phyloP scores from a whole-genome alignment of 2,888 invertebrate species.

The Rhingia rostrata region DNA sequence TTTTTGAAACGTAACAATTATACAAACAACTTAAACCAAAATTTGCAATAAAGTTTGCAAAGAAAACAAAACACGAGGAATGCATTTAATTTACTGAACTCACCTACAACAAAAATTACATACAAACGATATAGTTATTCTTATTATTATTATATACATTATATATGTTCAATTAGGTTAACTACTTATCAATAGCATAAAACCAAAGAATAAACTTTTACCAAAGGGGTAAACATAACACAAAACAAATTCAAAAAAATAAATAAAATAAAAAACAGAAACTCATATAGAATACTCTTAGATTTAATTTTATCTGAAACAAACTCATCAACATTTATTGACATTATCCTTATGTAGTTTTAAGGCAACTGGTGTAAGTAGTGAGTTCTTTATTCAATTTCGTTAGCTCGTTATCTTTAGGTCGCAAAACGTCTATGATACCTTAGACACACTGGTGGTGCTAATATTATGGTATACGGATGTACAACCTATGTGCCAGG shows the following conservation, averaged over 20 bases:
- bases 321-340: constrained; percentile 51
- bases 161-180: constrained; percentile 60
- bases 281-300: constrained; percentile 61
- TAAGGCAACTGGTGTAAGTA: constrained; percentile 5
- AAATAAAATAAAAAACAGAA: constrained; percentile 37
- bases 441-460: too few species aligned
- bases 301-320: constrained; percentile 55
- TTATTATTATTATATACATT: constrained; percentile 40
- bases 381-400: neutral
- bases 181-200: constrained; percentile 53
- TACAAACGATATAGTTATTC: constrained; percentile 43
- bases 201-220: constrained; percentile 52
- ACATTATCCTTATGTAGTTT: constrained; percentile 40
- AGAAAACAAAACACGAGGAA: constrained; percentile 33
- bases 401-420: too few species aligned
- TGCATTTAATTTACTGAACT: constrained; percentile 67
- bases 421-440: too few species aligned
- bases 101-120: constrained; percentile 19
- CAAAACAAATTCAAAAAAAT: constrained; percentile 25
- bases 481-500: too few species aligned
- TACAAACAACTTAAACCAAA: constrained; percentile 12
- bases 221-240: constrained; percentile 23
- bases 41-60: constrained; percentile 22
- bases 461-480: too few species aligned
- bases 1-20: constrained; percentile 46